Evolutionary conservation across 2,113 vertebrate genomes (phyloP).

Genomic region (Excalfactoria chinensis): DNA sequence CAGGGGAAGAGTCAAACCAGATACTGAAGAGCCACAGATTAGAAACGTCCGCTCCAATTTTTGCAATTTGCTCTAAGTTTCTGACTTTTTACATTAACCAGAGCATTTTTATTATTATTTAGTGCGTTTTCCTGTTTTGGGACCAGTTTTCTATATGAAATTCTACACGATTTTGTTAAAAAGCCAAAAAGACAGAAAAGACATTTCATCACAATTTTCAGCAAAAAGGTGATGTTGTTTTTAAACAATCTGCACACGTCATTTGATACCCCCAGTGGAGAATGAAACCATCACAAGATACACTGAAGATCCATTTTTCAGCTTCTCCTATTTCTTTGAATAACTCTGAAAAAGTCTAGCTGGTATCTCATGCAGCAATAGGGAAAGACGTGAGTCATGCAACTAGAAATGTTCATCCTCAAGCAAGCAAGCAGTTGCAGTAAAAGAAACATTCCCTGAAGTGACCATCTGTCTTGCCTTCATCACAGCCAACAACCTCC

Average conservation of each 20-base stretch:
- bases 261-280: background rate
- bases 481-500: background rate
- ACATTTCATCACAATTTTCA: slow-evolving; percentile 24
- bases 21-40: slow-evolving; percentile 42
- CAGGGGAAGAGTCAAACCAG: slow-evolving; percentile 40
- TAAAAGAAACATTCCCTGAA: slow-evolving; percentile 17
- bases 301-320: background rate
- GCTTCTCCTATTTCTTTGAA: background rate
- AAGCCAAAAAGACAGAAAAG: background rate
- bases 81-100: slow-evolving; percentile 43
- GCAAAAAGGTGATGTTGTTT: background rate
- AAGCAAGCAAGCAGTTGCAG: background rate
- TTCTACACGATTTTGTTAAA: background rate
- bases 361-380: background rate
- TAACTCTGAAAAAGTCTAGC: background rate
- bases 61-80: slow-evolving; percentile 73
- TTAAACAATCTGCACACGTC: background rate
- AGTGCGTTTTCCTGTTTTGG: slow-evolving; percentile 15
- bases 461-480: slow-evolving; percentile 45
- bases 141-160: slow-evolving; percentile 8
- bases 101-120: slow-evolving; percentile 15
- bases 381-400: slow-evolving; percentile 36
- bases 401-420: slow-evolving; percentile 41
- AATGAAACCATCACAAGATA: background rate
- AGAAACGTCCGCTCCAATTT: slow-evolving; percentile 74